Percentiles rank a stretch among this genome's conserved stretches.
Conservation (phyloP, 23 tunicate genomes). For the Botrylloides violaceus region DNA sequence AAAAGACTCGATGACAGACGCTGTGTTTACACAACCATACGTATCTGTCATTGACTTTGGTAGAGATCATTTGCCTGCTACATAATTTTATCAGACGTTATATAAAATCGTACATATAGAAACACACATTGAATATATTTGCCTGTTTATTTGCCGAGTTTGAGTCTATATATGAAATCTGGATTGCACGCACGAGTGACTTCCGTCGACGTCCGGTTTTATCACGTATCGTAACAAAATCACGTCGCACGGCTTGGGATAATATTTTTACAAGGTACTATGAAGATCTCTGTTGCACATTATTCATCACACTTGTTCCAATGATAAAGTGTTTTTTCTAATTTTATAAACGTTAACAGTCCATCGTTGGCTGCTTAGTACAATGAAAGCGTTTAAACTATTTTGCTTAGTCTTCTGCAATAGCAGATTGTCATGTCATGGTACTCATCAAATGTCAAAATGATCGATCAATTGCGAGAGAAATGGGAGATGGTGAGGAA, state of each 20-base stretch:
- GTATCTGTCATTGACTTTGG: neutral
- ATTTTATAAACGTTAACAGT: too few species aligned
- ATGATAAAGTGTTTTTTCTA: too few species aligned
- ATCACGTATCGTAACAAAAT: slow-evolving; percentile 3
- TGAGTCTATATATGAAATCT: neutral
- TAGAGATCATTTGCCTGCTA: neutral
- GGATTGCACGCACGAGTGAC: slow-evolving; percentile 16
- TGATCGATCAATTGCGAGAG: too few species aligned
- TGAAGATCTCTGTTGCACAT: neutral
- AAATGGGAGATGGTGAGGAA: too few species aligned
- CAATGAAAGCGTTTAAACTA: too few species aligned
- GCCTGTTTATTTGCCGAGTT: neutral
- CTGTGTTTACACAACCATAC: neutral
- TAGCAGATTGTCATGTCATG: too few species aligned
- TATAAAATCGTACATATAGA: neutral
- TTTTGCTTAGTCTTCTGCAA: too few species aligned
- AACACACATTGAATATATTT: neutral
- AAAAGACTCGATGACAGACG: slow-evolving; percentile 5
- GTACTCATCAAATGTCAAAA: too few species aligned
- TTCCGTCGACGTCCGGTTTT: slow-evolving; percentile 2
- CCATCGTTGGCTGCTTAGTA: too few species aligned
- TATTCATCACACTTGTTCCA: neutral
- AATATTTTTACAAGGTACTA: slow-evolving; percentile 10
- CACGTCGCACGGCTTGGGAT: slow-evolving; percentile 11
- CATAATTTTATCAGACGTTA: neutral